Base-by-base conservation (phyloP, 2,888 invertebrate genomes). In the Lasius fuliginosus region DNA sequence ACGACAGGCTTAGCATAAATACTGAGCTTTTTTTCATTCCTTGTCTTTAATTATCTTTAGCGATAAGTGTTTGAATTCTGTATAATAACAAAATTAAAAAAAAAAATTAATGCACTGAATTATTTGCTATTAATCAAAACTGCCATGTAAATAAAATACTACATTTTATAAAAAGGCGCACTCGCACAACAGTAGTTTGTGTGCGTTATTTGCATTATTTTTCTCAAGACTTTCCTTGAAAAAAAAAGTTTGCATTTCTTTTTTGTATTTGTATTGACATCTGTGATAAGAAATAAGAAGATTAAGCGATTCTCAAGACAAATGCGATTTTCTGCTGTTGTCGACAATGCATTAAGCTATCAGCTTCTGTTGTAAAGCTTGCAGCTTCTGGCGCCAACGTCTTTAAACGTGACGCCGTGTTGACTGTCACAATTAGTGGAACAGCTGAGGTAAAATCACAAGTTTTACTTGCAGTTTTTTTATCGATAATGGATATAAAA, bases 341-440 rank as follows among this genome's bases (percentile, higher is more conserved):
- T 49, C 49, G 49, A 2, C n/a, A 49, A 49, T 49, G 18, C 49
- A 49, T 49, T 49, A 49, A 49, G 49, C 18, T n/a, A 49, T 49
- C n/a, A 49, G 6, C n/a, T 49, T 49, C n/a, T 49, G 18, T 49
- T 49, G n/a, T 49, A 49, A 49, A 49, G 23, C 18, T 49, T n/a
- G 1, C 8, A 49, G 49, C 18, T 49, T 49, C 49, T 49, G 18
- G 8, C 18, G n/a, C n/a, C 18, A 49, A 49, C n/a, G 6, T 49
- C 1, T 49, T 18, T 11, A 95, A 96, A 92, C 95, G 95, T 85
- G 96, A 97, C 90, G 96, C 97, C 0, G 97, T 97, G 0, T 95
- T 96, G 2, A 96, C 97, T 82, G 96, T 98, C 74, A 97, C 97
- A 88, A 96, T 97, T 3, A 97, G 97, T 0, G 97, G 97, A 0